Base-by-base conservation (phyloP, 2,888 invertebrate genomes). In the Melanostoma mellinum region DNA sequence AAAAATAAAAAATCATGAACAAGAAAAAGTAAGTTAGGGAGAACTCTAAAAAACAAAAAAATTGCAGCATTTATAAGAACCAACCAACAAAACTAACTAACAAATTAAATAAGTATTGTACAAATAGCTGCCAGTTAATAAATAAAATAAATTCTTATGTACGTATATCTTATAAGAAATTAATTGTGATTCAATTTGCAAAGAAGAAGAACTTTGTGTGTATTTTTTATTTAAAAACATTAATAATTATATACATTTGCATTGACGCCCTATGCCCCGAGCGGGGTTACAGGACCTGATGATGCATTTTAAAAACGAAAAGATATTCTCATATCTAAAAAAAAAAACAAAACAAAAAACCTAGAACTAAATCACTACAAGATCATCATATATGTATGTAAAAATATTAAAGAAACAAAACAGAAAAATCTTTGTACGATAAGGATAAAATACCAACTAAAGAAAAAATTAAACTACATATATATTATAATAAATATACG, bases 21-120 rank as follows among this genome's bases (percentile, higher is more conserved):
- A 84, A 84, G 74, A 78, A 58, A 69, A 69, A 5, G 8, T 6
- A 61, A 67, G 50, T 72, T 73, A 77, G 81, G 77, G 73, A 77
- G 74, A 65, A 44, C 32, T 9, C 42, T 32, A 5, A 44, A 68
- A 55, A 9, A 55, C 4, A 35, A n/a, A 53, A 46, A 36, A 58
- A 33, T 52, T 58, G 78, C 82, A 84, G 78, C 78, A 84, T 78
- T 84, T 78, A 84, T 78, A 78, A 78, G 74, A 77, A 84, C 78
- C 72, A 84, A 73, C n/a, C 33, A 56, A 71, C n/a, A 73, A 30
- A 67, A 67, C 36, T 58, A 73, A 82, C 67, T 61, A 77, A 55
- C 32, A 38, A 33, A 61, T 10, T 30, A 58, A 53, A 73, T 30
- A 77, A 73, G 78, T 82, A 84, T 74, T 84, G 78, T 84, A 78